These are phyloP conservation scores for Eupsilia transversa DNA, from an alignment of 2,888 invertebrate genomes.

Conservation along the genomic window DNA sequence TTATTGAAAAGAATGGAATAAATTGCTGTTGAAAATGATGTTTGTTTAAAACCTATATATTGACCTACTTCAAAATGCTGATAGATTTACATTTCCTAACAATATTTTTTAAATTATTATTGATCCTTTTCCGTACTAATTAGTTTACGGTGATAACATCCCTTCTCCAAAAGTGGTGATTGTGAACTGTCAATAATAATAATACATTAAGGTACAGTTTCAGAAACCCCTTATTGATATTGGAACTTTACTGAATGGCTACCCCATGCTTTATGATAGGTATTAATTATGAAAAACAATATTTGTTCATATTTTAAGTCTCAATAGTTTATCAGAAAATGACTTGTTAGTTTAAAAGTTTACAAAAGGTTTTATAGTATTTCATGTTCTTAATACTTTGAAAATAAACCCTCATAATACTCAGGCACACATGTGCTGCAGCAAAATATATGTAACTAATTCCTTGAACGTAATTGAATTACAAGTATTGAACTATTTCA, in stretches of 20 bases:
- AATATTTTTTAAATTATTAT: background rate
- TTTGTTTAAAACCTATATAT: background rate
- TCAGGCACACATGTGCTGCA: conserved; percentile 16
- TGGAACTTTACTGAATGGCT: background rate
- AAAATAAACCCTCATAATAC: conserved; percentile 17
- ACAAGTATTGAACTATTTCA: conserved; percentile 76
- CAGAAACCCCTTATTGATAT: background rate
- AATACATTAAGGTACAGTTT: background rate
- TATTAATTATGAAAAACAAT: background rate
- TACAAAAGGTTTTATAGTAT: background rate
- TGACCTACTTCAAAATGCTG: background rate
- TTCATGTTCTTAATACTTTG: background rate
- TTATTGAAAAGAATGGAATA: background rate
- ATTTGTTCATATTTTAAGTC: background rate
- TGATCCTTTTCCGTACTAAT: background rate
- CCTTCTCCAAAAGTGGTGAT: conserved; percentile 5
- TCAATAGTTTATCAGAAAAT: background rate
- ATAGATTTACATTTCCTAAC: background rate
- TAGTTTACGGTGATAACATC: background rate
- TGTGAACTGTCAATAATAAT: background rate
- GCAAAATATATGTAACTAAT: conserved; percentile 73
- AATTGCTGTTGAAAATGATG: background rate
- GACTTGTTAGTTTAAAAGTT: conserved; percentile 2
- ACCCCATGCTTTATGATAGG: background rate
- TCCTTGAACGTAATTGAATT: conserved; percentile 84